Conservation (phyloP, 2,113 vertebrate genomes). For the Cariama cristata region DNA sequence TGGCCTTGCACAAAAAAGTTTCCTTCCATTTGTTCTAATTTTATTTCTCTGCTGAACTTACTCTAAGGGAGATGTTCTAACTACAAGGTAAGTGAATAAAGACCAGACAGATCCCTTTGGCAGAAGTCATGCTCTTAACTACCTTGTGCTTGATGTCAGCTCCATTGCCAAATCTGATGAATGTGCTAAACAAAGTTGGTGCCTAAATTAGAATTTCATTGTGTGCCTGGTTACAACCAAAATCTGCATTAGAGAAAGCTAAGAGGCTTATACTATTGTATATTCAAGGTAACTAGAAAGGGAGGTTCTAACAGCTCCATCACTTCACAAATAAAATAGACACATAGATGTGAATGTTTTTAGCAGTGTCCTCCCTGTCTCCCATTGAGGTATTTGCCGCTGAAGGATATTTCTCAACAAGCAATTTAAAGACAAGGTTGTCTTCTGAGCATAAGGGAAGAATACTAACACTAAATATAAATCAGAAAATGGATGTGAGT, state of each 20-base stretch:
- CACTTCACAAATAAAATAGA: not conserved
- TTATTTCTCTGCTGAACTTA: not conserved
- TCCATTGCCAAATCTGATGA: not conserved
- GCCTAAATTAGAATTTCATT: not conserved
- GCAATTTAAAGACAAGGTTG: not conserved
- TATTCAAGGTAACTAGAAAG: not conserved
- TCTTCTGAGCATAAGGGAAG: not conserved
- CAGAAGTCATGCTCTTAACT: not conserved
- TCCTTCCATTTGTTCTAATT: not conserved
- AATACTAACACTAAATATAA: not conserved
- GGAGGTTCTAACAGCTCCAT: not conserved
- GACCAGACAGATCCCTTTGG: not conserved
- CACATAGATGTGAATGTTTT: not conserved
- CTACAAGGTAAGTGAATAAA: not conserved
- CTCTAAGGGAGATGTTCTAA: not conserved
- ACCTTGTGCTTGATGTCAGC: not conserved
- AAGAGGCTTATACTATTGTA: not conserved
- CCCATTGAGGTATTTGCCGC: not conserved
- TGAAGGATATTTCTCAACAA: not conserved
- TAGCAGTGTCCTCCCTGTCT: not conserved
- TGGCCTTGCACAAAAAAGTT: not conserved
- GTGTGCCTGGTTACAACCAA: not conserved
- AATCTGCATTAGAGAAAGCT: not conserved
- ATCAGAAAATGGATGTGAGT: not conserved
- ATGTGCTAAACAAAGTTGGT: not conserved